Conservation (phyloP, 1,140 invertebrate genomes). For the Caenorhabditis tropicalis region DNA sequence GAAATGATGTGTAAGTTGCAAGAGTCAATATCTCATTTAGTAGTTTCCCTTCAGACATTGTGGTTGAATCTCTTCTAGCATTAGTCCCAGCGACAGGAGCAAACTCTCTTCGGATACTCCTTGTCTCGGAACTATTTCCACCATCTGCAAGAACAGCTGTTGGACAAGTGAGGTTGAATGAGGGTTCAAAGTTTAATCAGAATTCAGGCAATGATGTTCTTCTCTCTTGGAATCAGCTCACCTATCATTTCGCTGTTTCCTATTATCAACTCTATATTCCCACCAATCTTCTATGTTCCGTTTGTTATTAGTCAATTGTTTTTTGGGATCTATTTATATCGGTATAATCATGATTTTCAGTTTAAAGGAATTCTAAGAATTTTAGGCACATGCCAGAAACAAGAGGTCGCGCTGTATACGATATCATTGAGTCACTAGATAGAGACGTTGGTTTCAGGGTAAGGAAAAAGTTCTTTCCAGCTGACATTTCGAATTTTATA, state of each 20-base stretch:
- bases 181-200: background rate
- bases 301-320: background rate
- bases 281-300: background rate
- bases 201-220: background rate
- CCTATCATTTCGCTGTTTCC: background rate
- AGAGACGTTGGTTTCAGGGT: background rate
- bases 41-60: background rate
- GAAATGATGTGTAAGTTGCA: background rate
- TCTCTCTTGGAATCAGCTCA: background rate
- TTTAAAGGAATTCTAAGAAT: background rate
- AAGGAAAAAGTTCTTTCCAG: background rate
- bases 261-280: background rate
- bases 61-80: background rate
- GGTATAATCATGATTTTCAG: background rate
- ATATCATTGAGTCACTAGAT: background rate
- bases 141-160: background rate
- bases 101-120: background rate
- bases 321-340: background rate
- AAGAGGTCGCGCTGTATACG: background rate
- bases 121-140: background rate
- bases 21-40: background rate
- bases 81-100: background rate
- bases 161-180: background rate
- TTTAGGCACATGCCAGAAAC: background rate
- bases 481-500: background rate